Evolutionary conservation across 2,888 invertebrate genomes (phyloP).

Genomic region (Lepidocyrtoides sp.): DNA sequence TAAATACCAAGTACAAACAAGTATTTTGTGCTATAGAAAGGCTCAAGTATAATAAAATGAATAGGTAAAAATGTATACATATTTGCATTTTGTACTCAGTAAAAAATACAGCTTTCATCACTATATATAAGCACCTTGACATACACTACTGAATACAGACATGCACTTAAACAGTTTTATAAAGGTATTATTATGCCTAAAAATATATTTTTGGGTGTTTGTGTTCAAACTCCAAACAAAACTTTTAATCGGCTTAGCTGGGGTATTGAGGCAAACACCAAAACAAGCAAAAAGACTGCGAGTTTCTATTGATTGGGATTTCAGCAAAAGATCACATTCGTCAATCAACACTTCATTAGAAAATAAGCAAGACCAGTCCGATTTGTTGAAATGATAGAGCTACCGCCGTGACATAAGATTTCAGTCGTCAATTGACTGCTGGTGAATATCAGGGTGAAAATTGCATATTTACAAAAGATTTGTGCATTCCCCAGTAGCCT

Average conservation of each 20-base stretch:
- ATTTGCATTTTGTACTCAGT: constrained; percentile 9
- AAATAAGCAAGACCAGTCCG: neutral
- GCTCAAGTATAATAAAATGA: constrained; percentile 2
- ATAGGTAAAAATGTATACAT: neutral
- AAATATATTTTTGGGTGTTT: neutral
- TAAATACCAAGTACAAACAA: constrained; percentile 29
- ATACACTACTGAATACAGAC: neutral
- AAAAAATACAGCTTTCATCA: constrained; percentile 3
- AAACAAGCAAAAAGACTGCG: neutral
- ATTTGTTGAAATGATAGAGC: too few species aligned
- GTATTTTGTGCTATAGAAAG: constrained; percentile 6
- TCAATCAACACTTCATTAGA: constrained; percentile 51
- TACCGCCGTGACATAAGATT: too few species aligned
- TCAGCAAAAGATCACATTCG: constrained; percentile 54
- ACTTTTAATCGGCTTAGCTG: constrained; percentile 46
- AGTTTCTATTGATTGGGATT: constrained; percentile 82
- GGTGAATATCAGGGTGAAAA: too few species aligned
- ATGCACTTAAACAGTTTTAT: neutral
- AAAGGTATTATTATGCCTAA: neutral
- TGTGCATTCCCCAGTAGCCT: too few species aligned
- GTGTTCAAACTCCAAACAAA: neutral
- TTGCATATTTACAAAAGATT: too few species aligned
- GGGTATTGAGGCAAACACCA: neutral
- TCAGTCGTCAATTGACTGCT: too few species aligned
- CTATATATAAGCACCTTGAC: neutral